These are phyloP conservation scores for Tetranychus cinnabarinus DNA, from an alignment of 1,140 invertebrate species.

Conservation along the genomic window DNA sequence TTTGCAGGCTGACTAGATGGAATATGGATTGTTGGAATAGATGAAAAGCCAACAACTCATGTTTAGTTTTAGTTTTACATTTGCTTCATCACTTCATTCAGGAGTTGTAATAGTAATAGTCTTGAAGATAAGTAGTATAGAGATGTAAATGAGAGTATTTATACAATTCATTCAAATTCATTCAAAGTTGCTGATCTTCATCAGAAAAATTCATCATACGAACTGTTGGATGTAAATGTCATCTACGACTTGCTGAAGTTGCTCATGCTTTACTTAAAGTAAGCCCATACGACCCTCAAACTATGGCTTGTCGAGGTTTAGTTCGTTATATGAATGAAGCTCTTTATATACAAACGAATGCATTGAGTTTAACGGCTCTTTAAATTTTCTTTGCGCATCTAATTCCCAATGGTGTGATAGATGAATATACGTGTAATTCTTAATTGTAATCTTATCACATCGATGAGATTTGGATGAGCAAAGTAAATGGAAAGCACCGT, in stretches of 20 bases:
- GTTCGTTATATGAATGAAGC: slow-evolving; percentile 84
- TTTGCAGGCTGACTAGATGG: too few species aligned
- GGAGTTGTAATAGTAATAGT: background rate
- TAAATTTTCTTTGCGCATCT: slow-evolving; percentile 23
- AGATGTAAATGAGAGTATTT: too few species aligned
- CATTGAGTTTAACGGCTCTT: too few species aligned
- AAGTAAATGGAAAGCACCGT: too few species aligned
- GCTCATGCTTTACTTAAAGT: slow-evolving; percentile 88
- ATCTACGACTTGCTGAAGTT: slow-evolving; percentile 81
- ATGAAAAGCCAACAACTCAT: background rate
- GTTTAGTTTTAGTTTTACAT: slow-evolving; percentile 8
- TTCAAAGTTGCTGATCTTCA: slow-evolving; percentile 31
- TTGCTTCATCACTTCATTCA: background rate
- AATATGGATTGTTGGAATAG: background rate
- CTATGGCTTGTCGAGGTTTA: slow-evolving; percentile 74
- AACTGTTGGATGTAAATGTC: slow-evolving; percentile 76
- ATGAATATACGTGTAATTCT: slow-evolving; percentile 77
- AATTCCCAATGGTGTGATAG: slow-evolving; percentile 93
- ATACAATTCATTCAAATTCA: too few species aligned
- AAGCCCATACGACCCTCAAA: slow-evolving; percentile 83
- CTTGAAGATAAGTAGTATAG: too few species aligned
- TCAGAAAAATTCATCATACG: slow-evolving; percentile 32
- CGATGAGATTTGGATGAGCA: too few species aligned
- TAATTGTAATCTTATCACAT: slow-evolving; percentile 30
- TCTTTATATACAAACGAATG: slow-evolving; percentile 20